These are phyloP conservation scores for Tetrax tetrax DNA, from an alignment of 2,113 vertebrate genomes.

Conservation along the genomic window DNA sequence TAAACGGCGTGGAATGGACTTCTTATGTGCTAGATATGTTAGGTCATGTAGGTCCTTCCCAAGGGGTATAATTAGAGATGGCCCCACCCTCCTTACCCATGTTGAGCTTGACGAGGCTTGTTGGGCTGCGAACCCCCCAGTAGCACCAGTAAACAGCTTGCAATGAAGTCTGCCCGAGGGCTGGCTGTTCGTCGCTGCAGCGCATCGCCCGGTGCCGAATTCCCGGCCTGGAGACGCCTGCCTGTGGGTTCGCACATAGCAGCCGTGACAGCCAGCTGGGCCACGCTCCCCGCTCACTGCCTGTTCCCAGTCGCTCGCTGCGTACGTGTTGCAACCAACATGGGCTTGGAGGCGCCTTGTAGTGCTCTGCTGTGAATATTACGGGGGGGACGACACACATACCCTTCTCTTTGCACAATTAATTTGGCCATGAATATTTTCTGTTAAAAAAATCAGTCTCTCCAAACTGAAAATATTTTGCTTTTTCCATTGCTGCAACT, in stretches of 20 bases:
- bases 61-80: slow-evolving; percentile 1
- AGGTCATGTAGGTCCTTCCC: not conserved
- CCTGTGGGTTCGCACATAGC: not conserved
- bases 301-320: not conserved
- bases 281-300: not conserved
- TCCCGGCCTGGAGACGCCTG: not conserved
- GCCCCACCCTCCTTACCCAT: not conserved
- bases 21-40: not conserved
- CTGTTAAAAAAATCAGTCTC: not conserved
- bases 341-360: not conserved
- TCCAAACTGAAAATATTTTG: not conserved
- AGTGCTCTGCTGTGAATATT: not conserved
- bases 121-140: not conserved
- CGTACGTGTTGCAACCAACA: not conserved
- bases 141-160: not conserved
- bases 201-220: not conserved
- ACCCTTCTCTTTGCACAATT: not conserved
- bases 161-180: not conserved
- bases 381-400: too few species aligned
- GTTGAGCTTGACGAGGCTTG: not conserved
- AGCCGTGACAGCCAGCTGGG: not conserved
- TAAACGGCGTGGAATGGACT: not conserved
- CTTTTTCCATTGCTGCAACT: not conserved
- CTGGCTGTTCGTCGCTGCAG: not conserved
- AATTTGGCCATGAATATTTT: not conserved